These are phyloP conservation scores for Drosophila nasuta DNA, from an alignment of 1,140 invertebrate species.

Conservation along the genomic window DNA sequence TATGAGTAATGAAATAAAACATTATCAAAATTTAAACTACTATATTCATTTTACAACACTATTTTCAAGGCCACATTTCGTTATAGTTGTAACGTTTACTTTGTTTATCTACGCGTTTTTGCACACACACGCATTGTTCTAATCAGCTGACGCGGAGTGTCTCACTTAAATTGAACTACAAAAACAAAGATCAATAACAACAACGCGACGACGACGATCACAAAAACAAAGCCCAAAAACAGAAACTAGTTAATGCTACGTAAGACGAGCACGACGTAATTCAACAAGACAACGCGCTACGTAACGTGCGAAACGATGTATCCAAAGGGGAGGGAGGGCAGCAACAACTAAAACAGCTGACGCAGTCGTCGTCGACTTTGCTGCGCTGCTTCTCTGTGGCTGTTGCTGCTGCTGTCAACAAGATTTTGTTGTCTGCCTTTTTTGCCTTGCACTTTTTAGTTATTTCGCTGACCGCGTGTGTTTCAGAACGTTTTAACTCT, in stretches of 20 bases:
- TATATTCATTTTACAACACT: too few species aligned
- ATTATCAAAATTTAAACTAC: neutral
- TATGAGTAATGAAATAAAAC: neutral
- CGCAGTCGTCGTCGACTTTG: slow-evolving; percentile 40
- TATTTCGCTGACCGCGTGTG: slow-evolving; percentile 62
- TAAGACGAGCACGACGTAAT: slow-evolving; percentile 31
- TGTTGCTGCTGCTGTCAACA: slow-evolving; percentile 31
- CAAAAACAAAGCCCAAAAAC: slow-evolving; percentile 57
- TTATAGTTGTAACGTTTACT: too few species aligned
- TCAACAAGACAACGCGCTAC: slow-evolving; percentile 43
- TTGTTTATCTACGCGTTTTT: too few species aligned
- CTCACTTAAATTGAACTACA: slow-evolving; percentile 12
- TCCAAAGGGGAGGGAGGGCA: slow-evolving; percentile 1
- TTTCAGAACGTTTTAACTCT: slow-evolving; percentile 63
- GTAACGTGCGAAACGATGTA: slow-evolving; percentile 35
- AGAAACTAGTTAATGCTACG: slow-evolving; percentile 61
- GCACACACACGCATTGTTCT: neutral
- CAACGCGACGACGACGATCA: slow-evolving; percentile 11
- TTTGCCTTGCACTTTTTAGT: slow-evolving; percentile 76
- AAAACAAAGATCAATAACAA: slow-evolving; percentile 25
- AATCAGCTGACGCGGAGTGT: neutral
- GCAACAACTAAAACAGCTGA: slow-evolving; percentile 61
- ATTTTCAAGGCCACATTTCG: too few species aligned
- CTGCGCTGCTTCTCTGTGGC: too few species aligned
- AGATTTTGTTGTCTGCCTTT: slow-evolving; percentile 19